Evolutionary conservation across 2,888 invertebrate species (phyloP).

Genomic region (Machimus rusticus): DNA sequence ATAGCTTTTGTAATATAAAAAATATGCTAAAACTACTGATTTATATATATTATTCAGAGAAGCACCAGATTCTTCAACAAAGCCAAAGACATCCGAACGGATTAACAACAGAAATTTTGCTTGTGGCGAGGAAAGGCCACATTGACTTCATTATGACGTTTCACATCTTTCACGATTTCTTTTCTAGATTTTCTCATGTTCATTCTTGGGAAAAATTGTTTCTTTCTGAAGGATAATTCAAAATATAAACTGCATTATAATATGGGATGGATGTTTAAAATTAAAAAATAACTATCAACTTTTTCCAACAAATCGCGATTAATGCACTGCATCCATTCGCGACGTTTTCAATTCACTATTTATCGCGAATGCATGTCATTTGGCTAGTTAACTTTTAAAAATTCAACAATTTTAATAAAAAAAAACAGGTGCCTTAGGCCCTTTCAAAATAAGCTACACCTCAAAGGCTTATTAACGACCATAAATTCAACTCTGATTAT

Average conservation of each 20-base stretch:
- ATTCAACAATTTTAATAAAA: background rate
- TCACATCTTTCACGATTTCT: background rate
- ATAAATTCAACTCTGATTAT: background rate
- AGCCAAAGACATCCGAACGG: background rate
- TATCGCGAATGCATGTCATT: background rate
- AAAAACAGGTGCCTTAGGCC: background rate
- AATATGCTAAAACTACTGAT: slow-evolving; percentile 20
- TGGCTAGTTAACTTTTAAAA: background rate
- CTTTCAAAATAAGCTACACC: background rate
- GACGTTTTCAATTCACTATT: background rate
- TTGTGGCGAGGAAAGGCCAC: slow-evolving; percentile 18
- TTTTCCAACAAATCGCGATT: background rate
- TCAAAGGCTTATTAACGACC: background rate
- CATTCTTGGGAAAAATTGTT: background rate
- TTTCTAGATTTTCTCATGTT: background rate
- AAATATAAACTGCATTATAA: background rate
- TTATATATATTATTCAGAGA: background rate
- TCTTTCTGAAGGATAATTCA: background rate
- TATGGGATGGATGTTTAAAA: background rate
- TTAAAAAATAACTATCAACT: background rate
- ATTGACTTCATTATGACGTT: slow-evolving; percentile 10
- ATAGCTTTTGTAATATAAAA: background rate
- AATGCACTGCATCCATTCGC: background rate
- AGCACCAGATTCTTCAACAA: slow-evolving; percentile 6
- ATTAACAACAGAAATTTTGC: background rate